Evolutionary conservation across 2,113 vertebrate genomes (phyloP).

Genomic region (Larimichthys crocea): DNA sequence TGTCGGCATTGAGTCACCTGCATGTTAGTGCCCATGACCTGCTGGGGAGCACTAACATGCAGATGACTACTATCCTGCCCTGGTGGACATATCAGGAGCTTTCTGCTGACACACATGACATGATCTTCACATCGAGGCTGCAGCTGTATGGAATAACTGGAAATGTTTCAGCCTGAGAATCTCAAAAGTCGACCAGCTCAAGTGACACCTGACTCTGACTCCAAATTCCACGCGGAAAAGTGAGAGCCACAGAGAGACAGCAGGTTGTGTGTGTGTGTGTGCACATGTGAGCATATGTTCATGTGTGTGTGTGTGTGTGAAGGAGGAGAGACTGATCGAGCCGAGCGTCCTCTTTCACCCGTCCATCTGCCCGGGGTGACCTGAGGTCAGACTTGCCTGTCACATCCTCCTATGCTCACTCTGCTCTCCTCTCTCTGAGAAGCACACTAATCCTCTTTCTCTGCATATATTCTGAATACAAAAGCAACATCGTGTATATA

Average conservation of each 20-base stretch:
- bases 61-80: background rate
- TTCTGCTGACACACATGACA: constrained; percentile 9
- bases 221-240: constrained; percentile 47
- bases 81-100: background rate
- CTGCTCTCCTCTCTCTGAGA: background rate
- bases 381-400: constrained; percentile 44
- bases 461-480: background rate
- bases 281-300: background rate
- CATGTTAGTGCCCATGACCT: background rate
- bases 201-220: constrained; percentile 28
- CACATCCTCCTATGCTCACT: constrained; percentile 25
- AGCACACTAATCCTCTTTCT: background rate
- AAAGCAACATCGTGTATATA: background rate
- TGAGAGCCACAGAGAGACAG: constrained; percentile 6
- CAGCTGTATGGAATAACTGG: background rate
- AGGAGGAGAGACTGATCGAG: background rate
- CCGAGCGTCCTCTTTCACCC: constrained; percentile 34
- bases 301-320: background rate
- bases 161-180: constrained; percentile 7
- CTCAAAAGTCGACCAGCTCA: background rate
- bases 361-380: constrained; percentile 53
- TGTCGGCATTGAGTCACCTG: too few species aligned
- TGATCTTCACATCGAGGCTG: background rate
- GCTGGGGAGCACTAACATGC: background rate
- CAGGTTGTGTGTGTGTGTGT: background rate